Evolutionary conservation across 2,888 invertebrate genomes (phyloP).

Genomic region (Phortica magna): DNA sequence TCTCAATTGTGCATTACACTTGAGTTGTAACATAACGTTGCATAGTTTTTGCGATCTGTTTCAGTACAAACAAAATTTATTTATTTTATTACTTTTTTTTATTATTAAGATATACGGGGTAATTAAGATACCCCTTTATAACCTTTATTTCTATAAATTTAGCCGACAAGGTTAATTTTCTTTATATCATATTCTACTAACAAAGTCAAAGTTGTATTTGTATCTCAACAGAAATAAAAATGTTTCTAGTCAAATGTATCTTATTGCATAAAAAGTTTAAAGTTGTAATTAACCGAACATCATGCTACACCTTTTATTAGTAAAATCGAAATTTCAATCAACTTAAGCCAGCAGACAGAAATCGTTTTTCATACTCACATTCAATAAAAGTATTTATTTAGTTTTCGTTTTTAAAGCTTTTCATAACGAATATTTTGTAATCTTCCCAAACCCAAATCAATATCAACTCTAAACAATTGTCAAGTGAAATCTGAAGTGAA

Average conservation of each 20-base stretch:
- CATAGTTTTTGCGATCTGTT: conserved; percentile 2
- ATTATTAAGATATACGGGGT: no score
- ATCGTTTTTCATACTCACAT: background rate
- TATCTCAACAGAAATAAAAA: no score
- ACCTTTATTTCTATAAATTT: no score
- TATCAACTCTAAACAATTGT: background rate
- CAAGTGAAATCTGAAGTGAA: conserved; percentile 6
- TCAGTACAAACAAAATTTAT: background rate
- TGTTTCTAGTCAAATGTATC: no score
- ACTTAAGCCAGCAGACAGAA: no score
- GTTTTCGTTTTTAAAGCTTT: background rate
- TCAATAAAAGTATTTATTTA: background rate
- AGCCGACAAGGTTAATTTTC: no score
- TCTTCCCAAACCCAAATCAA: conserved; percentile 8
- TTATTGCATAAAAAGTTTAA: background rate
- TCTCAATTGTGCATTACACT: conserved; percentile 5
- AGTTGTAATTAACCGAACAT: background rate
- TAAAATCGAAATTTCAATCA: no score
- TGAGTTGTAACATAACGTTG: conserved; percentile 8
- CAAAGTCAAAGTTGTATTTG: no score
- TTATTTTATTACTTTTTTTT: no score
- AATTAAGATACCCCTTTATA: no score
- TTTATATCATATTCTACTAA: no score
- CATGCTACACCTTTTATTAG: background rate
- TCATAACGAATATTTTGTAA: background rate